These are phyloP conservation scores for Pao palembangensis DNA, from an alignment of 2,113 vertebrate species.

Conservation along the genomic window DNA sequence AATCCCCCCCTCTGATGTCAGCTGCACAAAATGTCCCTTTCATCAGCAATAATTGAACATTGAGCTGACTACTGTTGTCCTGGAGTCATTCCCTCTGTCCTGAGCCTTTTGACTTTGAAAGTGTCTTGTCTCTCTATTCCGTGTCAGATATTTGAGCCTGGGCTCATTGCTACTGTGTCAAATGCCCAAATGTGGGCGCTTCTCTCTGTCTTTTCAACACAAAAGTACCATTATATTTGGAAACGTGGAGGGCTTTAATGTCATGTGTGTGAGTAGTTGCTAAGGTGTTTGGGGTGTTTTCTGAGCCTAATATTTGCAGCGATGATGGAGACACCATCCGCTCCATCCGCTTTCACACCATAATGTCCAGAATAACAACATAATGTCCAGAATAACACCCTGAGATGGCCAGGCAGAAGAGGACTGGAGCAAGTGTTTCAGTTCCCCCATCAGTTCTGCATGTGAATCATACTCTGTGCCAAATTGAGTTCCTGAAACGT, in stretches of 20 bases:
- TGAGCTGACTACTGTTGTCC: slow-evolving; percentile 53
- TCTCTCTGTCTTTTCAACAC: too few species aligned
- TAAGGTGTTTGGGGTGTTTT: too few species aligned
- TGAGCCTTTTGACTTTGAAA: slow-evolving; percentile 63
- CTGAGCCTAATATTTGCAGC: too few species aligned
- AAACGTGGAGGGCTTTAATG: slow-evolving; percentile 1
- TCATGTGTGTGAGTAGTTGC: too few species aligned
- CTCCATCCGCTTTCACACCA: too few species aligned
- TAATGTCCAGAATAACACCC: too few species aligned
- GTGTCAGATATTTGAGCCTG: slow-evolving; percentile 26
- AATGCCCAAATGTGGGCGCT: background rate
- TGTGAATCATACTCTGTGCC: slow-evolving; percentile 7
- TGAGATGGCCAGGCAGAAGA: too few species aligned
- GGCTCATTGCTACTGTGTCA: background rate
- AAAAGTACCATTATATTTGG: too few species aligned
- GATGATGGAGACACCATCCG: too few species aligned
- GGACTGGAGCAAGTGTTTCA: slow-evolving; percentile 4
- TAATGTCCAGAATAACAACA: too few species aligned
- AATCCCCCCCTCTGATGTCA: slow-evolving; percentile 73
- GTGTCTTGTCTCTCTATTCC: slow-evolving; percentile 30
- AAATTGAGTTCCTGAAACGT: slow-evolving; percentile 43
- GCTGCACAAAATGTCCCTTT: slow-evolving; percentile 71
- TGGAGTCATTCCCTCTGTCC: slow-evolving; percentile 44
- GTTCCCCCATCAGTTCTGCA: background rate
- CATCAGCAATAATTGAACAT: slow-evolving; percentile 75